Evolutionary conservation across 2,113 vertebrate genomes (phyloP), one percentile per base, ranked within the genome.

Genomic region (Lycaon pictus): DNA sequence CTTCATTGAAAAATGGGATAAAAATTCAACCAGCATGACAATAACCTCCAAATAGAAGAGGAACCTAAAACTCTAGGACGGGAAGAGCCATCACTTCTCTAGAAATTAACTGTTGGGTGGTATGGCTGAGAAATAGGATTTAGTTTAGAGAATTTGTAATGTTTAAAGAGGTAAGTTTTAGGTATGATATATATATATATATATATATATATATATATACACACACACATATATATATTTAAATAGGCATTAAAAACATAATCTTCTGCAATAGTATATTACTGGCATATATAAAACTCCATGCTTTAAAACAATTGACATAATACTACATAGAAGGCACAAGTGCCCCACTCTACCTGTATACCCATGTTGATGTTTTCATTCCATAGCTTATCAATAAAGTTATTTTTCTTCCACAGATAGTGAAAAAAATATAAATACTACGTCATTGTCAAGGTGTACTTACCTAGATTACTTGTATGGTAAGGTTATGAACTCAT

Each of bases 1-100:
- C 83, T 85, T 97, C 76, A 13, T n/a, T 71, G 97, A 98, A 93
- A 97, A 97, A 17, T 56, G 87, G 69, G 87, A 92, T 67, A 63
- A 97, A 55, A 97, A 89, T 96, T 51, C 95, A 0, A 0, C 80
- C 81, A 96, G 91, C 37, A 55, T 43, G 93, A 88, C 83, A 94
- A 96, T 86, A 97, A 76, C 55, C 69, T 81, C 88, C 88, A 97
- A 95, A 32, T 63, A 58, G 37, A 11, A 62, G 37, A 93, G 87
- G 29, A 97, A 82, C 0, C 67, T 43, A 35, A 60, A 35, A 32
- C n/a, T 90, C 55, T 53, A 93, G 82, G 43, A 32, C 32, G 96
- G 60, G 96, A 97, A 95, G 92, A 88, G 2, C 65, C 20, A 67
- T 55, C 32, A 55, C 5, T 86, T 94, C 53, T 84, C 72, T 20